Percentiles rank a stretch among this genome's conserved stretches.
Conservation (phyloP, 2,888 invertebrate genomes). For the Platycheirus rosarum region DNA sequence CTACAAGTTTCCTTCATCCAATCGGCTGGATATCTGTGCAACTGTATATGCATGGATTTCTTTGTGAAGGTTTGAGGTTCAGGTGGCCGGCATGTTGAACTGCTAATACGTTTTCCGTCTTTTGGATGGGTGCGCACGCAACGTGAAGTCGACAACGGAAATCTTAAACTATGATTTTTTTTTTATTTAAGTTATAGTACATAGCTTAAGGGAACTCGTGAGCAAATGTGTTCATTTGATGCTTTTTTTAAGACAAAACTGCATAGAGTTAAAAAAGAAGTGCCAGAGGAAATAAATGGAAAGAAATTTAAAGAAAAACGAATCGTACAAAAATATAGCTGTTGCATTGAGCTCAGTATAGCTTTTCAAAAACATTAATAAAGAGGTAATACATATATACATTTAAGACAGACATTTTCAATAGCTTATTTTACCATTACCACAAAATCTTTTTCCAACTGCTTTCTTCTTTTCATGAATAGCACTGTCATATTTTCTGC, state of each 20-base stretch:
- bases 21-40: background rate
- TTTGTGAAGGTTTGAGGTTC: conserved; percentile 26
- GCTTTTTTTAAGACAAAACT: no score
- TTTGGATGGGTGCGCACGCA: conserved; percentile 45
- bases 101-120: conserved; percentile 54
- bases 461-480: no score
- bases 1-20: conserved; percentile 44
- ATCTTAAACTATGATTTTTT: background rate
- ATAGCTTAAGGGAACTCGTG: no score
- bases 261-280: background rate
- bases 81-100: conserved; percentile 52
- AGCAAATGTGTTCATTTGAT: background rate
- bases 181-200: background rate
- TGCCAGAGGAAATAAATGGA: background rate
- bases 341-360: no score
- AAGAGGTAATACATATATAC: no score
- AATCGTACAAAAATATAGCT: no score
- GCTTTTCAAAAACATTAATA: no score
- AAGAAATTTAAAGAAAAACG: no score
- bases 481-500: no score
- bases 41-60: background rate
- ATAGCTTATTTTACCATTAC: no score
- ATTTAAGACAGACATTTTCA: no score
- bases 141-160: conserved; percentile 37
- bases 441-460: no score